Conservation (phyloP, 2,797 vertebrate species). For the Tauraco hartlaubi region DNA sequence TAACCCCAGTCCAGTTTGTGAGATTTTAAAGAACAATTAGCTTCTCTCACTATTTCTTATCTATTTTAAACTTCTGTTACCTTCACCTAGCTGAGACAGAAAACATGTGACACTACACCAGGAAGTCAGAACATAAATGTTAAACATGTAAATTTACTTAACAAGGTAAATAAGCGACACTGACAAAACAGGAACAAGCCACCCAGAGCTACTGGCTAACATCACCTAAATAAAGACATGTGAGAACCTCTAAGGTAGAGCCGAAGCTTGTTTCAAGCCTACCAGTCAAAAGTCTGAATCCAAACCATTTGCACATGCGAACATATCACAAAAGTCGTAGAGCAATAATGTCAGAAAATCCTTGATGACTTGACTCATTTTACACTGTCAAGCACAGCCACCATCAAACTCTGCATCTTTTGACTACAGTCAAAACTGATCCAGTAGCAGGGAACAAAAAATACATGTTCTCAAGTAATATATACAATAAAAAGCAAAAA, state of each 20-base stretch:
- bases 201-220: neutral
- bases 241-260: neutral
- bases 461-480: neutral
- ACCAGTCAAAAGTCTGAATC: neutral
- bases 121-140: neutral
- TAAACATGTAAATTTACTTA: neutral
- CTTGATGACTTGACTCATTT: neutral
- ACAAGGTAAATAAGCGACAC: neutral
- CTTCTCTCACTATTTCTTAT: neutral
- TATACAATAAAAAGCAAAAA: neutral
- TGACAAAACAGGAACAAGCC: neutral
- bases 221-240: neutral
- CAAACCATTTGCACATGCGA: neutral
- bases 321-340: neutral
- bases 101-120: neutral
- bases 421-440: neutral
- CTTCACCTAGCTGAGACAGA: neutral
- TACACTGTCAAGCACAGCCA: neutral
- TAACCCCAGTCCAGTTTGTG: neutral
- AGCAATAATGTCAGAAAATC: neutral
- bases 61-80: neutral
- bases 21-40: neutral
- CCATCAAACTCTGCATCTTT: neutral
- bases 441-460: neutral
- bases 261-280: neutral